Evolutionary conservation across 2,797 vertebrate genomes (phyloP), one percentile per base, ranked within the genome.

Genomic region (Rhadinocentrus ornatus): DNA sequence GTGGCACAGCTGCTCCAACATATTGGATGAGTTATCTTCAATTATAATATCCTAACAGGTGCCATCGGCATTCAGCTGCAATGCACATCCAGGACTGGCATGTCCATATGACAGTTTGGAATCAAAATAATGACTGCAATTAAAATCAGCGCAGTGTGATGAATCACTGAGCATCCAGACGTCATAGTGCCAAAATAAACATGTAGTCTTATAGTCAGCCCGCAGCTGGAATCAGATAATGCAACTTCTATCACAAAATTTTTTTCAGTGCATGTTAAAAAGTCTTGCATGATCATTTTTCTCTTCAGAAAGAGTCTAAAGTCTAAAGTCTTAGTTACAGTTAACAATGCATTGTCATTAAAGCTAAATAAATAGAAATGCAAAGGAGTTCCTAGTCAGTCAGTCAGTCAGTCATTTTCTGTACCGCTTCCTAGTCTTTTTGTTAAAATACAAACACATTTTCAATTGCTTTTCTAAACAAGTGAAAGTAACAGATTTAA

Each of bases 1-100:
- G 16, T 24, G 84, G 91, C 27, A 86, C 93, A 94, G 91, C 15
- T 62, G 15, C 41, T 62, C 9, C 16, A 41, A 46, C 31, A 5
- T 7, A 8, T 57, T 18, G 9, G 48, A 41, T 3, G 13, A 66
- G 61, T 31, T 52, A 8, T 48, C 34, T 32, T 46, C 34, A 69
- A 9, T 24, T 7, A 3, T 15, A 69, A 31, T 4, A 53, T 54
- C 10, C 11, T 34, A 59, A 11, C 46, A 74, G 27, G 39, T 22
- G 37, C 16, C 22, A 62, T 62, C 37, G 27, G 16, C 46, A 58
- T 20, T 2, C 2, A 67, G 29, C 35, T 56, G 41, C 3, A n/a
- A 32, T 18, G n/a, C 10, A 59, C 18, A 57, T 61, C 50, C 10
- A n/a, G 10, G 32, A 29, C 3, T 12, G n/a, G 7, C 20, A 0